A percentile compares a stretch with the other conserved stretches of the same genome.
phyloP scores from a whole-genome alignment of 2,113 vertebrate genomes.

The Vulpes vulpes region DNA sequence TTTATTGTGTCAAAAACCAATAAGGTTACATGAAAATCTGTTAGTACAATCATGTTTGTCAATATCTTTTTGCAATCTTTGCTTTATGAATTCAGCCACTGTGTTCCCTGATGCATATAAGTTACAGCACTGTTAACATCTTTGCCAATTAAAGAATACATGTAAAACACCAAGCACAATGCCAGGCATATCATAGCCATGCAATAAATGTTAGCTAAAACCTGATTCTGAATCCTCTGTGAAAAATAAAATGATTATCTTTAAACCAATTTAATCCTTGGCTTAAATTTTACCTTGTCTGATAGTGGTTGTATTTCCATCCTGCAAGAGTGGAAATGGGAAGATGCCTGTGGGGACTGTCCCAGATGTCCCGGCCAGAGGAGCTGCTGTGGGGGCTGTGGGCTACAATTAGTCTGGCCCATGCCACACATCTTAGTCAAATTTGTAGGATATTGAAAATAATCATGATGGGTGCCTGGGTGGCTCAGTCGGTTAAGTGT shows the following conservation, averaged over 20 bases:
- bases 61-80: not conserved
- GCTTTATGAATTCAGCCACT: not conserved
- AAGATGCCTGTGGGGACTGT: not conserved
- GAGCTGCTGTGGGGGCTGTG: not conserved
- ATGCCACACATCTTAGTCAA: not conserved
- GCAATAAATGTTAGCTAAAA: slow-evolving; percentile 55
- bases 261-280: not conserved
- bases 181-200: not conserved
- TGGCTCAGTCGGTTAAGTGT: too few species aligned
- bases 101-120: not conserved
- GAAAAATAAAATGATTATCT: not conserved
- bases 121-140: not conserved
- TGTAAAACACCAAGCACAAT: not conserved
- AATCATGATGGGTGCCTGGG: too few species aligned
- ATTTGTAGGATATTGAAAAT: not conserved
- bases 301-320: not conserved
- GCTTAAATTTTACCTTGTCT: not conserved
- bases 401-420: not conserved
- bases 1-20: not conserved
- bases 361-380: rapidly evolving
- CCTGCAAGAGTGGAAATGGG: not conserved
- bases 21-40: not conserved
- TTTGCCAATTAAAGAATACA: not conserved
- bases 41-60: not conserved
- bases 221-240: not conserved